Conservation (phyloP, 2,113 vertebrate genomes). For the Euleptes europaea region DNA sequence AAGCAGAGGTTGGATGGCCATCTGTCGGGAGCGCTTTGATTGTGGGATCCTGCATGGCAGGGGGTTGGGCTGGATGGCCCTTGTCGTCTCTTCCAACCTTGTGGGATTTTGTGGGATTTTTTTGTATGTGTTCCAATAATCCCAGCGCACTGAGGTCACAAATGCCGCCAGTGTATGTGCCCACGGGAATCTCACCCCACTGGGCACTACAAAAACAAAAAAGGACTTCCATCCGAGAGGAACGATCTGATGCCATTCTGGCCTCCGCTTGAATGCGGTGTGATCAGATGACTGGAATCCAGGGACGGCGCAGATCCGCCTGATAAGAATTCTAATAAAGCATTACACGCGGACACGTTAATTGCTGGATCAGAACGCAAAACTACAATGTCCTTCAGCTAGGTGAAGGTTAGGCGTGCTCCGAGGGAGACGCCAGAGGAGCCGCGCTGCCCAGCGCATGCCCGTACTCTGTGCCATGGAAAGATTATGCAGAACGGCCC, state of each 20-base stretch:
- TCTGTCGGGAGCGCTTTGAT: too few species aligned
- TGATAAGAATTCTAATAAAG: slow-evolving; percentile 16
- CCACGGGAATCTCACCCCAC: too few species aligned
- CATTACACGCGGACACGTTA: not conserved
- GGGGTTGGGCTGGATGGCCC: too few species aligned
- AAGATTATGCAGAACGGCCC: not conserved
- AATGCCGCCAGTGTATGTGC: too few species aligned
- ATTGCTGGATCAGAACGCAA: not conserved
- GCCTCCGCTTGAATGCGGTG: too few species aligned
- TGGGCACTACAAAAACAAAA: too few species aligned
- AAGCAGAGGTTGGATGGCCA: too few species aligned
- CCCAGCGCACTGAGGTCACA: too few species aligned
- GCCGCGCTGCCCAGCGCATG: not conserved
- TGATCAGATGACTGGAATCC: not conserved
- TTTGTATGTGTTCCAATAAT: too few species aligned
- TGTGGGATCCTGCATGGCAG: too few species aligned
- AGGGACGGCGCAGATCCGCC: not conserved
- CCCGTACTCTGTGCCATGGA: not conserved
- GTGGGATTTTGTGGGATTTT: too few species aligned
- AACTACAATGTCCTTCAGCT: not conserved
- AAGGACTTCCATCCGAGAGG: not conserved
- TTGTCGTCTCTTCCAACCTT: too few species aligned
- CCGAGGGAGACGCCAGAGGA: not conserved
- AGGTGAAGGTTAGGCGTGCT: not conserved
- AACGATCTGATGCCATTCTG: not conserved